Base-by-base conservation (phyloP, 2,797 vertebrate species). In the Sebastes paucispinis region DNA sequence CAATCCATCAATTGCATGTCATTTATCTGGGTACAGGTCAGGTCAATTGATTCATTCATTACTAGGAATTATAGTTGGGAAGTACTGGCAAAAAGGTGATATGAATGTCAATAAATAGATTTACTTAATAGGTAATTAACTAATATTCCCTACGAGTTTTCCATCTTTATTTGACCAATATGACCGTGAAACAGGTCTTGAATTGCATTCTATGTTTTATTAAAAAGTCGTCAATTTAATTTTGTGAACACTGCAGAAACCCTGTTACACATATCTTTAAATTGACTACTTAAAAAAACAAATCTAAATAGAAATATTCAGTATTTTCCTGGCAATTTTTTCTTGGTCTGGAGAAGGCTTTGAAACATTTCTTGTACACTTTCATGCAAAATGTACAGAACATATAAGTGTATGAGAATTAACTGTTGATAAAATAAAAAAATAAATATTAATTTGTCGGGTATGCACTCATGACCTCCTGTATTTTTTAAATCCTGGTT, bases 301-400 rank as follows among this genome's bases (percentile, higher is more conserved):
- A 43, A 20, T 13, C 5, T 4, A 29, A 24, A 43, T 22, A 39
- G 34, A 16, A n/a, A 2, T 27, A 27, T 29, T 18, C 5, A 22
- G 18, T 20, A 47, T 47, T 47, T 50, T 50, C 47, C 3, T 9
- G 43, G 43, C 0, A 47, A 47, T 0, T 0, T 1, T 47, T 47
- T 25, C 2, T 27, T 47, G 9, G 18, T 8, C 24, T 32, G 3
- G 1, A 50, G 3, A 29, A 31, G 43, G 11, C 8, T 67, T 55
- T 34, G 29, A 55, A 29, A 27, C 14, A 36, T 69, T 14, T 22
- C 12, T 3, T 54, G 20, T 68, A 32, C 20, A n/a, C n/a, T 29
- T 22, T 65, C 11, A 62, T 69, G 1, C 34, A 4, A 67, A 10
- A 16, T 60, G 18, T 25, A 32, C 20, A 39, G 29, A 25, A n/a